Base-by-base conservation (phyloP, 2,888 invertebrate genomes). In the Chorisops tibialis region DNA sequence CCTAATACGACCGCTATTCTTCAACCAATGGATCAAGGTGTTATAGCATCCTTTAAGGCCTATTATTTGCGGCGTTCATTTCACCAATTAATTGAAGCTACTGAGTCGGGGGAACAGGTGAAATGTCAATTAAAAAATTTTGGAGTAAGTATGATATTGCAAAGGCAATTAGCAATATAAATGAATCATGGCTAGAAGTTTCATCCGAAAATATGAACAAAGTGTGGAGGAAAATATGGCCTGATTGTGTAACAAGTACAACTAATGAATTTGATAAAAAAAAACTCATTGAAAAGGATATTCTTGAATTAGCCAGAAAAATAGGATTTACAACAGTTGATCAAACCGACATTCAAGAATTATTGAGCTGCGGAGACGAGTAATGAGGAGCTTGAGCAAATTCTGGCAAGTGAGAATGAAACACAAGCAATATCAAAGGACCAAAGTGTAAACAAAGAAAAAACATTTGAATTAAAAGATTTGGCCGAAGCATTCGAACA, bases 311-410 rank as follows among this genome's bases (percentile, higher is more conserved):
- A 49, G 18, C 24, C 49, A 49, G 49, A 49, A 21, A 22, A 49
- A 49, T 22, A 49, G 49, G 49, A 49, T 49, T 49, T 49, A 21
- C 18, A 24, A 49, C 49, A 49, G 21, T 49, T 49, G 21, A 49
- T 49, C 24, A 22, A 49, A 22, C 49, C 49, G 24, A 16, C 5
- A 49, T 22, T 49, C 49, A 49, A 49, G 49, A 49, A 49, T 49
- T 49, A 49, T 24, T 49, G 49, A 49, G 49, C 49, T 49, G 18
- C 24, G 49, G 24, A 49, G 49, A 49, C 24, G 49, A 49, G 22
- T 14, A 9, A 49, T 24, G 39, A 45, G 45, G 45, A 45, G 45
- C 18, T 45, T 45, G 24, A n/a, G 24, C 4, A 24, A 49, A 49
- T 49, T 49, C 24, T 24, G 49, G 49, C 49, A 49, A 24, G 49